A percentile compares a stretch with the other conserved stretches of the same genome.
Evolutionary conservation across 2,113 vertebrate genomes (phyloP).

Genomic region (Todiramphus chloris): DNA sequence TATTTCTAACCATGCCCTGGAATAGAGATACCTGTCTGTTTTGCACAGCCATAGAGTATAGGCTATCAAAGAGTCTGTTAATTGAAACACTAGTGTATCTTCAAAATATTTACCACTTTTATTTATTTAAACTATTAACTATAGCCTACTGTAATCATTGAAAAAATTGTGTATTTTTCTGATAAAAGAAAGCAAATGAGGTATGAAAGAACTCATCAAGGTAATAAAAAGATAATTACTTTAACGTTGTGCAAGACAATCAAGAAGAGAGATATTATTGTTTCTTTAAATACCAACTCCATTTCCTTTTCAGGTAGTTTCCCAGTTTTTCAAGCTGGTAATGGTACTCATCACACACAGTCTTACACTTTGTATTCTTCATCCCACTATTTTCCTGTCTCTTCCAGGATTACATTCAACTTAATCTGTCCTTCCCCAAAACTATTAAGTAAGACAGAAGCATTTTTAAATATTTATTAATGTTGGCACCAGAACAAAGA

Average conservation of each 20-base stretch:
- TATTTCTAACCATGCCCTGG: background rate
- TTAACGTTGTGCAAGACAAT: background rate
- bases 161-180: background rate
- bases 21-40: background rate
- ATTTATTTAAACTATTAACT: background rate
- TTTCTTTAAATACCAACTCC: background rate
- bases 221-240: background rate
- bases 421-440: background rate
- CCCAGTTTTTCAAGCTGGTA: background rate
- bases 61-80: background rate
- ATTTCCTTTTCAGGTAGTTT: background rate
- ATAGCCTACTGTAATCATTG: background rate
- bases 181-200: background rate
- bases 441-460: background rate
- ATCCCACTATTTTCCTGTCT: background rate
- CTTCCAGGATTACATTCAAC: conserved; percentile 11
- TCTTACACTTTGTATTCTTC: background rate
- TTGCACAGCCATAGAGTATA: background rate
- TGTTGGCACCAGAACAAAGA: conserved; percentile 47
- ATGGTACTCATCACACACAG: background rate
- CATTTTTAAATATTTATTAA: conserved; percentile 26
- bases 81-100: background rate
- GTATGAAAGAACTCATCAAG: background rate
- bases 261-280: background rate
- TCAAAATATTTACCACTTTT: background rate